Base-by-base conservation (phyloP, 2,113 vertebrate genomes). In the Microcebus ravelobensis region DNA sequence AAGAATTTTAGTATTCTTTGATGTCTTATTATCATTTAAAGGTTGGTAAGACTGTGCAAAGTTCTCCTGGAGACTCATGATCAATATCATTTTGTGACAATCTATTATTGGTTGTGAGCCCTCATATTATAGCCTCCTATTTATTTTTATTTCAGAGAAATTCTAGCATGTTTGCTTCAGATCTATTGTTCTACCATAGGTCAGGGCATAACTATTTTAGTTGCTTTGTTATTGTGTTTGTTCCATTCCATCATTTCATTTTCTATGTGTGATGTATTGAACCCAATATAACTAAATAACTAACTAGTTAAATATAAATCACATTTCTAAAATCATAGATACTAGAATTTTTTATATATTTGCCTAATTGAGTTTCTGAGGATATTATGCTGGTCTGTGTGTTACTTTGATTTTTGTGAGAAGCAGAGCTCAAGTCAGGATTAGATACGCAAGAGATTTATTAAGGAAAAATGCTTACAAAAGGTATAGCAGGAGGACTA, bases 341-440 rank as follows among this genome's bases (percentile, higher is more conserved):
- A 42, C 50, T 20, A 68, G 0, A 74, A 20, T 81, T 83, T 76
- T 55, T 55, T 59, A 36, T 25, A 9, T 73, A 68, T n/a, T 39
- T 90, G 67, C 39, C 79, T 23, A 94, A 97, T 48, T 67, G 59
- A 67, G 10, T 70, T 92, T 92, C 36, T 52, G 36, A 83, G 90
- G 45, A 23, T 50, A 74, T n/a, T 76, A 81, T 52, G 27, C 29
- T 82, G 52, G 18, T 4, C 5, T 68, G 8, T 29, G 2, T 61
- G 39, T 90, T 93, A 77, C 55, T 50, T 79, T 94, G 34, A 10
- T 39, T 39, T 89, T 63, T 36, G 13, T 82, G 61, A 45, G 74
- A 90, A 36, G 3, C 45, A 77, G 61, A 94, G 25, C 5, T 82
- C 52, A 87, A 42, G 7, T 34, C 61, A 36, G 21, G 8, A 68